Percentiles rank a stretch among this genome's conserved stretches.
Conservation (phyloP, 2,113 vertebrate species). For the Tichodroma muraria region DNA sequence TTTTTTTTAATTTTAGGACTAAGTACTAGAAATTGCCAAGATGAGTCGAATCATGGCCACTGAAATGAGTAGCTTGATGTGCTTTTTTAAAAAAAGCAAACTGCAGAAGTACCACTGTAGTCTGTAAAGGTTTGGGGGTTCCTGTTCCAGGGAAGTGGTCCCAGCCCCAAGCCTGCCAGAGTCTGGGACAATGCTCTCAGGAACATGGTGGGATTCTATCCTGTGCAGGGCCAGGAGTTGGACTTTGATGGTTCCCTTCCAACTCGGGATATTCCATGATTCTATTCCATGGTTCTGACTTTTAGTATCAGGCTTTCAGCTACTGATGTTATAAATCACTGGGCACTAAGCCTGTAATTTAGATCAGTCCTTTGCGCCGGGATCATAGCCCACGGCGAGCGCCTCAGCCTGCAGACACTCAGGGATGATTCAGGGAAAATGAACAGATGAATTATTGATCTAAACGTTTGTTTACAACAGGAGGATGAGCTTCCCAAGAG, state of each 20-base stretch:
- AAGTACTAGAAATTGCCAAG: not conserved
- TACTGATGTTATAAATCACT: not conserved
- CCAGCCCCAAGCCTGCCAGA: not conserved
- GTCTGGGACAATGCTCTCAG: not conserved
- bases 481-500: not conserved
- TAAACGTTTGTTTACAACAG: not conserved
- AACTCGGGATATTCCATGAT: not conserved
- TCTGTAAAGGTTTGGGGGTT: not conserved
- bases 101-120: not conserved
- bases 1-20: not conserved
- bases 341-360: not conserved
- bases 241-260: not conserved
- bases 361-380: not conserved
- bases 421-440: not conserved
- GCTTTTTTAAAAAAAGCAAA: not conserved
- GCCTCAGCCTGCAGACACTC: not conserved
- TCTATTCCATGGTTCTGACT: not conserved
- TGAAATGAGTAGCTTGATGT: not conserved
- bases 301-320: not conserved
- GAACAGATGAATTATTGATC: not conserved
- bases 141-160: not conserved
- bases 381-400: not conserved
- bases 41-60: not conserved
- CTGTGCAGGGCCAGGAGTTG: not conserved
- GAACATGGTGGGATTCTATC: not conserved